phyloP scores from a whole-genome alignment of 1,140 invertebrate species.

The Coptotermes formosanus region DNA sequence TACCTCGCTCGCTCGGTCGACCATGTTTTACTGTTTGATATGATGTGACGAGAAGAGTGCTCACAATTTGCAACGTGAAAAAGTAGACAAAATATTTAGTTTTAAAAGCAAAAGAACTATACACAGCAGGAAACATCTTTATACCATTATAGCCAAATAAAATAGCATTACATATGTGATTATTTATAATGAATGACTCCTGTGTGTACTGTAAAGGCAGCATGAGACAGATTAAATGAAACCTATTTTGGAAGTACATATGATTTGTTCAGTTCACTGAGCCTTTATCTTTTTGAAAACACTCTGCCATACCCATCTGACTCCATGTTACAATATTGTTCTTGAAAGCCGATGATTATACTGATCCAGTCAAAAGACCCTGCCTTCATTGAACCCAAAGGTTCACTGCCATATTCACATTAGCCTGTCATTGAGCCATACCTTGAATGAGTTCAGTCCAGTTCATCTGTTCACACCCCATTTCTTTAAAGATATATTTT shows the following conservation, averaged over 20 bases:
- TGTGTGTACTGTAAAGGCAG: conserved; percentile 27
- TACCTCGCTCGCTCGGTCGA: not conserved
- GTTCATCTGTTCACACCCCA: too few species aligned
- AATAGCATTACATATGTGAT: conserved; percentile 21
- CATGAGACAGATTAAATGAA: conserved; percentile 28
- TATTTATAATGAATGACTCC: conserved; percentile 25
- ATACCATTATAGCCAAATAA: conserved; percentile 26
- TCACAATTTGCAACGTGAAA: conserved; percentile 27
- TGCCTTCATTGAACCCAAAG: too few species aligned
- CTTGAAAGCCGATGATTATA: too few species aligned
- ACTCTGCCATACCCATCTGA: too few species aligned
- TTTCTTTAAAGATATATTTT: too few species aligned
- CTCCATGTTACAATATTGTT: too few species aligned
- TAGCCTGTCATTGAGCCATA: too few species aligned
- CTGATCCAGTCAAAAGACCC: too few species aligned
- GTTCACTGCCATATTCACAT: too few species aligned
- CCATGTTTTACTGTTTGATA: conserved; percentile 25
- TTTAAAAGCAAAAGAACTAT: conserved; percentile 26
- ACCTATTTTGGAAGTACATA: conserved; percentile 32
- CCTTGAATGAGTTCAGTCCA: too few species aligned
- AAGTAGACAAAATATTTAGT: conserved; percentile 21
- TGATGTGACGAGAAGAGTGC: conserved; percentile 21
- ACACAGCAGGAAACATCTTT: conserved; percentile 22
- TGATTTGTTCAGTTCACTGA: not conserved
- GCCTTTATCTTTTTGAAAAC: too few species aligned